Base-by-base conservation (phyloP, 2,888 invertebrate genomes). In the Pteria penguin region DNA sequence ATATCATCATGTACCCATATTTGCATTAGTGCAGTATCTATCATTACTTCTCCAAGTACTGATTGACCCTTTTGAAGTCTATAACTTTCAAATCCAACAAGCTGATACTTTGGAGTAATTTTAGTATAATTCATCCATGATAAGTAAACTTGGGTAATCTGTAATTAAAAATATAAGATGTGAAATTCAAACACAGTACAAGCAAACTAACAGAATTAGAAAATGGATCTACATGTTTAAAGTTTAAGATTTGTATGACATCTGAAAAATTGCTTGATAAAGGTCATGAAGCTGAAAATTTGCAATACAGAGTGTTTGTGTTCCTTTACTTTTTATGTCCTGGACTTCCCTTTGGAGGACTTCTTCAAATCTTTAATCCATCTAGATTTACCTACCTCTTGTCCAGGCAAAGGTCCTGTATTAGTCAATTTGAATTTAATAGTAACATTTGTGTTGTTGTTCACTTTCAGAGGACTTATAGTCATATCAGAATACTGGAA, bases 331-430 rank as follows among this genome's bases (percentile, higher is more conserved):
- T n/a, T n/a, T n/a, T n/a, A n/a, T n/a, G n/a, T n/a, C n/a, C n/a
- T n/a, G n/a, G n/a, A n/a, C n/a, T n/a, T n/a, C n/a, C n/a, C n/a
- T n/a, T n/a, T n/a, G n/a, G n/a, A n/a, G n/a, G n/a, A n/a, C n/a
- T n/a, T n/a, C n/a, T n/a, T n/a, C n/a, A n/a, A n/a, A n/a, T n/a
- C n/a, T n/a, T n/a, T n/a, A n/a, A n/a, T n/a, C n/a, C n/a, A n/a
- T n/a, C n/a, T n/a, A n/a, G n/a, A n/a, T n/a, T n/a, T n/a, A 33
- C 58, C 75, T 75, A 90, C 90, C 88, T 91, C 90, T 75, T 90
- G 88, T 3, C 89, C 83, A 76, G 84, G 84, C 60, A 81, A 78
- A 5, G 75, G 67, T 58, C 90, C 90, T 4, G 31, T 75, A 79
- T 91, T 91, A n/a, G 29, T 68, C 4, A 91, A 82, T 24, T 65